Evolutionary conservation across 2,888 invertebrate genomes (phyloP), one percentile per base, ranked within the genome.

Genomic region (Hylaea fasciaria): DNA sequence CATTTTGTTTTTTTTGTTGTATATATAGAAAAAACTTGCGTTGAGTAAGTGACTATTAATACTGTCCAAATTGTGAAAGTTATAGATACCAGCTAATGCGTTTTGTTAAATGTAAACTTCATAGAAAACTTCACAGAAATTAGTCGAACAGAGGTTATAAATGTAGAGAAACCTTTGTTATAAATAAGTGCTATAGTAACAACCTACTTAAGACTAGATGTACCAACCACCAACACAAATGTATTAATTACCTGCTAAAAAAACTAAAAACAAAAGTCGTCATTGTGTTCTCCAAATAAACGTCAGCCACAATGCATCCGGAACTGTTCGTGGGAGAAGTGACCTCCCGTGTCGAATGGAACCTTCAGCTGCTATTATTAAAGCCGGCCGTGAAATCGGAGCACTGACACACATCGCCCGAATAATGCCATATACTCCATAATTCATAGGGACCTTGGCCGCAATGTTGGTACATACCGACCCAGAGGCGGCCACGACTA

Each of bases 361-460:
- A 89, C 91, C 89, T 91, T 91, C 89, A 81, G 79, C 75, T 75
- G 86, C 81, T 89, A 86, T 90, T 90, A 90, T 85, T 86, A 84
- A 85, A 78, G 62, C 85, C 84, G 90, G 82, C 90, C 90, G 86
- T 89, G 88, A 89, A 90, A 89, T 81, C 85, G 82, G 87, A 88
- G 83, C 87, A 83, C 85, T 85, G 86, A 84, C 88, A 88, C 75
- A 90, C 86, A 89, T 88, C 80, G 84, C 80, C 87, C 82, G 87
- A 90, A 90, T 91, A 90, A 89, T 88, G 87, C 89, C 88, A 89
- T 90, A 87, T 85, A 86, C 85, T 91, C 89, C 88, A 91, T 92
- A 91, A 91, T 89, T 90, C 91, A 91, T 86, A 80, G 82, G 80
- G 82, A 81, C 91, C 91, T 92, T 91, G 91, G 88, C 91, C 91